Base-by-base conservation (phyloP, 2,113 vertebrate species). In the Amia ocellicauda region DNA sequence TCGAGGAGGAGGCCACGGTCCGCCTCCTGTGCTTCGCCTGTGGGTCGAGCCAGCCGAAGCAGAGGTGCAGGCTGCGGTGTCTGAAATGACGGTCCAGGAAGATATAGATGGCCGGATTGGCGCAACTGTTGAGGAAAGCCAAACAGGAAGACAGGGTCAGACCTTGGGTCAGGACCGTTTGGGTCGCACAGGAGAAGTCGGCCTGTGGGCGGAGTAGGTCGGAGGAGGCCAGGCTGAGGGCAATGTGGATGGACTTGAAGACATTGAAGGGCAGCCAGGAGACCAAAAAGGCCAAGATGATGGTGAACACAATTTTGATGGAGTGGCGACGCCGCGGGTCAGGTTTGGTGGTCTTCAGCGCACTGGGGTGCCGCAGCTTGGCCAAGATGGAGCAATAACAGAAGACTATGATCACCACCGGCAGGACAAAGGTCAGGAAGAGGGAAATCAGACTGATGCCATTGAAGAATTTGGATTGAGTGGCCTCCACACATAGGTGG, bases 211-310 rank as follows among this genome's bases (percentile, higher is more conserved):
- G 67, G 2, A 2, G 4, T 14, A 0, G 60, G 8, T 26, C 57
- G 27, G 53, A 89, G 51, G 5, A 66, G 49, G 0, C 60, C n/a
- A n/a, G n/a, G n/a, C n/a, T n/a, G n/a, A n/a, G 73, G 62, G 81
- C 61, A 13, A 88, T 71, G 7, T 71, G 72, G 26, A 87, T 64
- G 8, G 72, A 66, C 52, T 88, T 92, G 65, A 93, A 89, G 7
- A 79, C 24, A 40, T 90, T 87, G 72, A 84, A 93, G 2, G 94
- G 94, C n/a, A 94, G 67, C 94, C 94, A 95, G 75, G 89, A 92
- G 60, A 88, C 81, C 71, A 93, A 71, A 50, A 94, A 96, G 28
- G 83, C 81, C 7, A 75, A 26, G 7, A 93, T 82, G 58, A 94
- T 89, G 63, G 81, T 85, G 54, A 90, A 66, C 64, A 96, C 88